Base-by-base conservation (phyloP, 2,797 vertebrate genomes). In the Hipposideros larvatus region DNA sequence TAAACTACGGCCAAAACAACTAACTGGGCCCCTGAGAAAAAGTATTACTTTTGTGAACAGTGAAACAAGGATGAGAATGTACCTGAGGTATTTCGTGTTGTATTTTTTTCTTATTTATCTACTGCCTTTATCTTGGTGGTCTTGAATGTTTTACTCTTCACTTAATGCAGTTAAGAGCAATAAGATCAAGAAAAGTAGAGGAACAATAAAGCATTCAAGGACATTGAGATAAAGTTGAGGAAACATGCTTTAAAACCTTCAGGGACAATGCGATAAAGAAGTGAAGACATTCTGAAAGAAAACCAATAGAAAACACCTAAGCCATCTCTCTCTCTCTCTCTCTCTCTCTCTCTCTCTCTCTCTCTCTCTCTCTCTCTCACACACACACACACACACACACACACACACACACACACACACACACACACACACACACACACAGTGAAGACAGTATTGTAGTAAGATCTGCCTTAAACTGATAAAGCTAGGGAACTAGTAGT, bases 241-340 rank as follows among this genome's bases (percentile, higher is more conserved):
- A 83, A 88, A 63, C 61, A 80, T 26, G 41, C 79, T 93, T 65
- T 95, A 82, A 95, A 97, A 89, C 75, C 48, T 90, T n/a, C 74
- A 83, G 84, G 57, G 66, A 57, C 57, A 94, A 46, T 9, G n/a
- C n/a, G n/a, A n/a, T n/a, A n/a, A n/a, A n/a, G n/a, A n/a, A n/a
- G 19, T 68, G 34, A 80, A 86, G 11, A 28, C 28, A 28, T 63
- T 63, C 61, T 63, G 61, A 63, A 63, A 63, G 61, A 63, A 63
- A 31, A 63, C 28, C 26, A 63, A 31, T 63, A 63, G 31, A 31
- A 63, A 14, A 24, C 26, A 63, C 10, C 61, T 31, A 63, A 13
- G 26, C 61, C 61, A 28, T 61, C 37, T 37, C 37, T 37, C 37
- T 37, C 37, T 37, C 37, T 37, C 37, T 37, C 37, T 37, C 37